phyloP scores from a whole-genome alignment of 1,140 invertebrate genomes.

The Bradysia coprophila region DNA sequence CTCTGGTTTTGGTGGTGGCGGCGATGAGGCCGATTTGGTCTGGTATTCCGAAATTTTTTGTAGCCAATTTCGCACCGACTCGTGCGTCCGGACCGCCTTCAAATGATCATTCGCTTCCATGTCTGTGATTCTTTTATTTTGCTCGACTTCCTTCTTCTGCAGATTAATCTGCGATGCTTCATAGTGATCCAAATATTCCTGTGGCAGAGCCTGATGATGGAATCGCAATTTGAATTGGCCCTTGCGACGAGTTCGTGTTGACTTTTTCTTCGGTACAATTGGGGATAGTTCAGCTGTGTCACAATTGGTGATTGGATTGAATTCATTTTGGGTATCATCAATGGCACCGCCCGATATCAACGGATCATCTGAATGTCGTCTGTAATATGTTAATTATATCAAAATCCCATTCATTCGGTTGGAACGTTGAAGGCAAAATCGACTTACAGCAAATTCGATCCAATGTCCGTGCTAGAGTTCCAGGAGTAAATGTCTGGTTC shows the following conservation, averaged over 20 bases:
- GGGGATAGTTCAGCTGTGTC: background rate
- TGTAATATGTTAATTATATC: background rate
- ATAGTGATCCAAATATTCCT: constrained; percentile 61
- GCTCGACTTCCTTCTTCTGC: constrained; percentile 10
- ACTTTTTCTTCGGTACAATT: background rate
- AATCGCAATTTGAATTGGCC: constrained; percentile 60
- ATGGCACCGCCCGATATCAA: constrained; percentile 19
- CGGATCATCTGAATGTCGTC: constrained; percentile 19
- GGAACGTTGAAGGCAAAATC: background rate
- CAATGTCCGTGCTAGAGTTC: background rate
- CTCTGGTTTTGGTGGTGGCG: constrained; percentile 8
- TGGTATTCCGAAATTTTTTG: constrained; percentile 47
- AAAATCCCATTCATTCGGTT: background rate
- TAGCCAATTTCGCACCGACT: constrained; percentile 50
- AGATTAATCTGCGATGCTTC: constrained; percentile 43
- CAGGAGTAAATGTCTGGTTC: background rate
- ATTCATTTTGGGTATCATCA: constrained; percentile 15
- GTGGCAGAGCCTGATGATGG: constrained; percentile 60
- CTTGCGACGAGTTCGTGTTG: constrained; percentile 26
- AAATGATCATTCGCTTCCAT: background rate
- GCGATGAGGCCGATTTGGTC: constrained; percentile 11
- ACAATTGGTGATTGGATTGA: constrained; percentile 3
- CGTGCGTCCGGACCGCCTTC: constrained; percentile 22
- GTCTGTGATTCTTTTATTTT: background rate
- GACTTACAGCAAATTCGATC: constrained; percentile 1